Conservation (phyloP, 2,797 vertebrate species). For the Distichodus sexfasciatus region DNA sequence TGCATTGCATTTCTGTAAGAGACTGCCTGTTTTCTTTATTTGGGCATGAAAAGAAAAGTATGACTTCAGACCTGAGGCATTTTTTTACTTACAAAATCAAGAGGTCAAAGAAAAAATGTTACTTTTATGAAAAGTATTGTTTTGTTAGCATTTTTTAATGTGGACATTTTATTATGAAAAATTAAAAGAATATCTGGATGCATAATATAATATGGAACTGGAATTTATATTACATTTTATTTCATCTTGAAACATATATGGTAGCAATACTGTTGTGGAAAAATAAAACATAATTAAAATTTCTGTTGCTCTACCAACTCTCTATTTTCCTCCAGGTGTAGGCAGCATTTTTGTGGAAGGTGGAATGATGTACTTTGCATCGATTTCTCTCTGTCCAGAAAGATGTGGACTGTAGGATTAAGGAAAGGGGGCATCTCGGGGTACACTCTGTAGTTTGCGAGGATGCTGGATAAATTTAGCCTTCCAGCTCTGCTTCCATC, state of each 20-base stretch:
- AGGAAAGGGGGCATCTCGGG: slow-evolving; percentile 50
- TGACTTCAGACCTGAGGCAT: neutral
- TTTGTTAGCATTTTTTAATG: too few species aligned
- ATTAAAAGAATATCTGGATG: too few species aligned
- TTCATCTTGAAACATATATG: too few species aligned
- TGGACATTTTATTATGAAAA: too few species aligned
- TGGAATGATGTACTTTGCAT: neutral
- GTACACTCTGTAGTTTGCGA: slow-evolving; percentile 64
- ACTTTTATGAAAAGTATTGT: too few species aligned
- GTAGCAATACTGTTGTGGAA: too few species aligned
- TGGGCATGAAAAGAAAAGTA: slow-evolving; percentile 17
- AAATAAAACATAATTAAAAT: too few species aligned
- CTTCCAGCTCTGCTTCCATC: slow-evolving; percentile 81
- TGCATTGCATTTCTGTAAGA: slow-evolving; percentile 19
- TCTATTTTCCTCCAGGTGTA: neutral
- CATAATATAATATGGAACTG: too few species aligned
- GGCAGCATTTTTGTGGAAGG: slow-evolving; percentile 6
- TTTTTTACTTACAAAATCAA: too few species aligned
- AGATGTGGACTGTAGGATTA: slow-evolving; percentile 53
- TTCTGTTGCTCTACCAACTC: too few species aligned
- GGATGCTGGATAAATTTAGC: slow-evolving; percentile 83
- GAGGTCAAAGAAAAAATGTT: too few species aligned
- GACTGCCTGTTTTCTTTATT: slow-evolving; percentile 12
- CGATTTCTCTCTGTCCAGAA: slow-evolving; percentile 50
- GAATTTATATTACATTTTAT: too few species aligned